A percentile compares a stretch with the other conserved stretches of the same genome.
Conservation (phyloP, 2,888 invertebrate species). For the Meteorus colon region DNA sequence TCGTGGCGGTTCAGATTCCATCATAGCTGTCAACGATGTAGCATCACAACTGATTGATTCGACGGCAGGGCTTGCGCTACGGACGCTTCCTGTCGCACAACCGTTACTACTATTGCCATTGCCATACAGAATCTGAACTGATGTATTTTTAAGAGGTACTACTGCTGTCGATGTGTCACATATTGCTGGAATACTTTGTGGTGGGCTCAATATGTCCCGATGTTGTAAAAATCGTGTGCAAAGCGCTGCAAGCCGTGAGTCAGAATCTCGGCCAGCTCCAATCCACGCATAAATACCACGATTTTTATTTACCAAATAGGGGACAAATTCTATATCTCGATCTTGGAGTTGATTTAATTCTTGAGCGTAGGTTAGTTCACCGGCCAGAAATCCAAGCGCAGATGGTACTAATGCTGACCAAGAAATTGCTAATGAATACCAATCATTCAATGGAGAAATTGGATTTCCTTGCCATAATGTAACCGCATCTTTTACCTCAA, state of each 20-base stretch:
- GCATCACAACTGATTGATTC: conserved; percentile 63
- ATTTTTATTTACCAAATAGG: conserved; percentile 70
- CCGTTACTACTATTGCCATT: conserved; percentile 52
- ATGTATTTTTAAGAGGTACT: conserved; percentile 47
- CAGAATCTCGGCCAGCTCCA: conserved; percentile 93
- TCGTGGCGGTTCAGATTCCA: conserved; percentile 73
- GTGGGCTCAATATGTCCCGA: conserved; percentile 64
- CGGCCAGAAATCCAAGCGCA: conserved; percentile 69
- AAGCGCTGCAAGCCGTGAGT: conserved; percentile 82
- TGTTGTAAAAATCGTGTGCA: conserved; percentile 88
- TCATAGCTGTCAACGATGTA: conserved; percentile 59
- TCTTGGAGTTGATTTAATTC: conserved; percentile 57
- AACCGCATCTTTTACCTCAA: conserved; percentile 83
- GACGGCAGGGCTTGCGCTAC: conserved; percentile 60
- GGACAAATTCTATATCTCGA: conserved; percentile 67
- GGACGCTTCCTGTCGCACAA: conserved; percentile 52
- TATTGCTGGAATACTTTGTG: conserved; percentile 49
- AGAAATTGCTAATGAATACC: conserved; percentile 74
- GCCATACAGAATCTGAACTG: conserved; percentile 44
- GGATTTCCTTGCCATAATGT: conserved; percentile 85
- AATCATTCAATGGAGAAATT: conserved; percentile 87
- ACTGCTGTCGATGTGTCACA: conserved; percentile 48
- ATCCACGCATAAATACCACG: conserved; percentile 89
- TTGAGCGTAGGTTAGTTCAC: conserved; percentile 68
- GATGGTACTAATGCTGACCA: conserved; percentile 69